phyloP scores from a whole-genome alignment of 2,888 invertebrate species.

The Dryocosmus kuriphilus region DNA sequence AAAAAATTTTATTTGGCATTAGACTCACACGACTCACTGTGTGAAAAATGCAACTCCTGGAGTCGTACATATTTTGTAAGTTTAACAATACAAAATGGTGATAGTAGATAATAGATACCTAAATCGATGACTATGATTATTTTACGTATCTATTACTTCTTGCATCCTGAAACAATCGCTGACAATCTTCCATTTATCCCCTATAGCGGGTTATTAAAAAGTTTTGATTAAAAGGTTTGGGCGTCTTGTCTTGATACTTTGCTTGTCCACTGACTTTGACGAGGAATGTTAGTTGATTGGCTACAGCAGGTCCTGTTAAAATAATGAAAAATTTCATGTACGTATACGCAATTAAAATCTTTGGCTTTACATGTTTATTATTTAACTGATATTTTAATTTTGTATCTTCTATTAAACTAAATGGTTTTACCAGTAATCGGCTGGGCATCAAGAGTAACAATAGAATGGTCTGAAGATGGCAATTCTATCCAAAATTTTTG shows the following conservation, averaged over 20 bases:
- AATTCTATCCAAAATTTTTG: conserved; percentile 91
- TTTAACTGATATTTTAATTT: too few relatives aligned
- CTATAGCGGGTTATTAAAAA: conserved; percentile 91
- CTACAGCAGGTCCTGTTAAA: conserved; percentile 84
- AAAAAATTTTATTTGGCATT: too few relatives aligned
- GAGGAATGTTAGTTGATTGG: conserved; percentile 88
- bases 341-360: too few relatives aligned
- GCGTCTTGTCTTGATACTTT: conserved; percentile 81
- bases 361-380: too few relatives aligned
- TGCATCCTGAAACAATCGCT: conserved; percentile 92
- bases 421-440: conserved; percentile 83
- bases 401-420: conserved; percentile 3
- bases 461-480: conserved; percentile 87
- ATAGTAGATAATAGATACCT: background rate
- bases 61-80: background rate
- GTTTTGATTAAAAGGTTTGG: conserved; percentile 89
- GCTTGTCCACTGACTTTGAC: conserved; percentile 92
- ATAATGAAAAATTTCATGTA: background rate
- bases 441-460: conserved; percentile 92
- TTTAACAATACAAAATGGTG: background rate
- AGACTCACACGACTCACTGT: background rate
- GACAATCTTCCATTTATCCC: conserved; percentile 96
- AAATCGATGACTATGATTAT: background rate
- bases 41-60: background rate
- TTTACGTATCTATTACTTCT: conserved; percentile 71